phyloP scores from a whole-genome alignment of 2,113 vertebrate species.

The Oophaga pumilio region DNA sequence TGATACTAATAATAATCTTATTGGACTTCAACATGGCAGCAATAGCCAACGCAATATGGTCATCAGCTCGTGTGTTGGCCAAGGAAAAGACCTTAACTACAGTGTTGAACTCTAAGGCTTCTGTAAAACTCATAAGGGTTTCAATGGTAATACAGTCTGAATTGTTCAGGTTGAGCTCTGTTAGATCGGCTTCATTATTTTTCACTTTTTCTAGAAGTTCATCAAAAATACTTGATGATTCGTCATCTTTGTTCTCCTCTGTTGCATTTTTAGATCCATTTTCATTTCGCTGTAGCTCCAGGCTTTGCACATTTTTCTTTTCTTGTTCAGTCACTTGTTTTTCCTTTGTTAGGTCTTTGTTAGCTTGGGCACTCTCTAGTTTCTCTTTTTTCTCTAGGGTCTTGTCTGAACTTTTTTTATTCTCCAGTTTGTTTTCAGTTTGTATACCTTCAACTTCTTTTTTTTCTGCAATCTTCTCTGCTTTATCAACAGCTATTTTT shows the following conservation, averaged over 20 bases:
- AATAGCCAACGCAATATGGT: slow-evolving; percentile 93
- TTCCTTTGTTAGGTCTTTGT: slow-evolving; percentile 62
- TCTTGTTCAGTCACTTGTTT: slow-evolving; percentile 60
- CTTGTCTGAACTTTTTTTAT: slow-evolving; percentile 50
- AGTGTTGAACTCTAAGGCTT: slow-evolving; percentile 87
- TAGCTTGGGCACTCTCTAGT: slow-evolving; percentile 20
- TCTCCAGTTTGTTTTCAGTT: slow-evolving; percentile 54
- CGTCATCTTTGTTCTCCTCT: slow-evolving; percentile 70
- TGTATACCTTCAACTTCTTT: slow-evolving; percentile 25
- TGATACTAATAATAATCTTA: slow-evolving; percentile 88
- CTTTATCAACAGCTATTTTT: slow-evolving; percentile 60
- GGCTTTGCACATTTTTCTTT: slow-evolving; percentile 22
- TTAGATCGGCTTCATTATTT: slow-evolving; percentile 79
- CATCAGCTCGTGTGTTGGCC: slow-evolving; percentile 92
- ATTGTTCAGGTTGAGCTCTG: slow-evolving; percentile 94
- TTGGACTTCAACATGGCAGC: slow-evolving; percentile 87
- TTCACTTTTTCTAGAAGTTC: slow-evolving; percentile 88
- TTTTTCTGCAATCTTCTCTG: slow-evolving; percentile 59
- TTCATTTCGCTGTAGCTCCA: slow-evolving; percentile 42
- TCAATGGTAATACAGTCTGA: slow-evolving; percentile 92
- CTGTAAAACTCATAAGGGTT: slow-evolving; percentile 89
- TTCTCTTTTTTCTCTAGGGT: slow-evolving; percentile 49
- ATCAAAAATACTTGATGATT: slow-evolving; percentile 87
- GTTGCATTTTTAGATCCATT: slow-evolving; percentile 61
- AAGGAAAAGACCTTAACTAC: slow-evolving; percentile 83